A percentile compares a stretch with the other conserved stretches of the same genome.
Conservation (phyloP, 2,888 invertebrate species). For the Ophraella communa region DNA sequence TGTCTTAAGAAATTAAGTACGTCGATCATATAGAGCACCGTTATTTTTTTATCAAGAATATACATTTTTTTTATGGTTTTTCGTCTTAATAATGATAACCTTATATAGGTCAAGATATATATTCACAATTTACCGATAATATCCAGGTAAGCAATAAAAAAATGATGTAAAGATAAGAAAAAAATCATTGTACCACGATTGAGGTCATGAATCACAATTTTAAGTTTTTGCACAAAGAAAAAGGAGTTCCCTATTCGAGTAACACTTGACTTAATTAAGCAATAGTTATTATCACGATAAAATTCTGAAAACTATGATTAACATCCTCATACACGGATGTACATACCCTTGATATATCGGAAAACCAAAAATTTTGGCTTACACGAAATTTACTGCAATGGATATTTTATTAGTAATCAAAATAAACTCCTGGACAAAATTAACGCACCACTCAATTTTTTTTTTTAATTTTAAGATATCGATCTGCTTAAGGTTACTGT, state of each 20-base stretch:
- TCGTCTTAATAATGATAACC: constrained; percentile 6
- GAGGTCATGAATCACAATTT: background rate
- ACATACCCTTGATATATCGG: too few species aligned
- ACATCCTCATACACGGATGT: too few species aligned
- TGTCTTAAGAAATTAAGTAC: constrained; percentile 14
- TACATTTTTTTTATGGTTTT: constrained; percentile 17
- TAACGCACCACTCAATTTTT: too few species aligned
- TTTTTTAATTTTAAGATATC: too few species aligned
- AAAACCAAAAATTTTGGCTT: too few species aligned
- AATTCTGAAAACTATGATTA: background rate
- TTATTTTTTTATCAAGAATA: constrained; percentile 12
- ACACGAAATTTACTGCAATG: too few species aligned
- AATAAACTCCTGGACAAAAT: too few species aligned
- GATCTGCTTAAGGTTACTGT: too few species aligned
- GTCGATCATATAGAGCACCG: constrained; percentile 11
- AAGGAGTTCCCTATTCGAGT: background rate
- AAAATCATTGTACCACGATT: background rate
- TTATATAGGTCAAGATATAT: constrained; percentile 21
- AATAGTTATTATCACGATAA: background rate
- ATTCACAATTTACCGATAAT: constrained; percentile 18
- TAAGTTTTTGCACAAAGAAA: background rate
- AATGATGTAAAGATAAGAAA: constrained; percentile 9
- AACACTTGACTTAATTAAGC: background rate
- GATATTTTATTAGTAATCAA: too few species aligned
- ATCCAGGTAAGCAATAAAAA: constrained; percentile 8